Conservation (phyloP, 2,888 invertebrate species). For the Cheilosia urbana region DNA sequence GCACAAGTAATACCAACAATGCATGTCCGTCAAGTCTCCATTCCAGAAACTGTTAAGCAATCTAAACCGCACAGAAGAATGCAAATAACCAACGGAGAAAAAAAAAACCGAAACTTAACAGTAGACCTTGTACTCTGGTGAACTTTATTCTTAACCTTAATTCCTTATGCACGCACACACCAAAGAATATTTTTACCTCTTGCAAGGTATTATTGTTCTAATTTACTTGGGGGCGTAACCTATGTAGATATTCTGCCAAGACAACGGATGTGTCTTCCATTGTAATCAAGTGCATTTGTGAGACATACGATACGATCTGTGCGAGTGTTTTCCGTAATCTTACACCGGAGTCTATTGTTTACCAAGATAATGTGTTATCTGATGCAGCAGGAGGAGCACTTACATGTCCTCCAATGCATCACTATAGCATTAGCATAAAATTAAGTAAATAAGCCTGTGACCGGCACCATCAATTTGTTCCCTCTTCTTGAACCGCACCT, state of each 20-base stretch:
- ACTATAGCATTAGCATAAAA: conserved; percentile 68
- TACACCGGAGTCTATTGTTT: conserved; percentile 62
- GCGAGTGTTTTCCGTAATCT: conserved; percentile 66
- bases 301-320: conserved; percentile 34
- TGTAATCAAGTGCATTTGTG: conserved; percentile 55
- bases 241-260: conserved; percentile 40
- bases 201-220: background rate
- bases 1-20: background rate
- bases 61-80: conserved; percentile 18
- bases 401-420: conserved; percentile 69
- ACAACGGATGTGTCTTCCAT: conserved; percentile 56
- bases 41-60: conserved; percentile 18
- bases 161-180: conserved; percentile 21
- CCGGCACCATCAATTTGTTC: conserved; percentile 53
- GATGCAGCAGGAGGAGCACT: conserved; percentile 65
- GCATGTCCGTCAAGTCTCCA: background rate
- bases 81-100: conserved; percentile 27
- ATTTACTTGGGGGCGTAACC: conserved; percentile 57
- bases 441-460: conserved; percentile 61
- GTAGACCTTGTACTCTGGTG: conserved; percentile 63
- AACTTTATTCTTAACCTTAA: conserved; percentile 65
- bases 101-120: conserved; percentile 29
- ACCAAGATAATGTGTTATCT: conserved; percentile 63
- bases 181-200: background rate
- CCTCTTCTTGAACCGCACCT: conserved; percentile 10